A percentile compares a stretch with the other conserved stretches of the same genome.
Conservation (phyloP, 2,888 invertebrate species). For the Tenthredo amoena region DNA sequence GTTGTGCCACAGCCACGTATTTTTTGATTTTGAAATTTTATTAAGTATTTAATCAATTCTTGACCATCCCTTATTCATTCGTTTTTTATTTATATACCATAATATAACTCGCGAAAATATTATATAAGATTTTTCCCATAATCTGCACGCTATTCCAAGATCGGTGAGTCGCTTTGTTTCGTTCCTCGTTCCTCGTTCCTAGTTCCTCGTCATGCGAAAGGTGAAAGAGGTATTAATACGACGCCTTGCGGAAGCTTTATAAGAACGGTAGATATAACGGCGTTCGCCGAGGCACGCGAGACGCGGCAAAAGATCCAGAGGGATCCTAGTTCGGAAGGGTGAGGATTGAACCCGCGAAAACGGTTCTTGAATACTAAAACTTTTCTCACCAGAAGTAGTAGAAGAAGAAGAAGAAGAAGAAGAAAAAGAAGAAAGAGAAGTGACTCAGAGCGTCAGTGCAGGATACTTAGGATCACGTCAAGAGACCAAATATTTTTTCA, state of each 20-base stretch:
- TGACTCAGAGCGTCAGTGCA: background rate
- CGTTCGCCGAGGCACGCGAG: conserved; percentile 42
- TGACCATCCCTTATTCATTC: background rate
- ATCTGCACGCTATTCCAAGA: background rate
- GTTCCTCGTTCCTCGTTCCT: background rate
- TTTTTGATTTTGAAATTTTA: background rate
- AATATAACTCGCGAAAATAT: background rate
- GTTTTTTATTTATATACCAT: background rate
- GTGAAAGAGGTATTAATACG: conserved; percentile 47
- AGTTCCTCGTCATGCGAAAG: conserved; percentile 29
- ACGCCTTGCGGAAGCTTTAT: conserved; percentile 19
- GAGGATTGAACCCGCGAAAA: conserved; percentile 65
- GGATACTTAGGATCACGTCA: conserved; percentile 38
- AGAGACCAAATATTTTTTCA: conserved; percentile 44
- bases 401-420: background rate
- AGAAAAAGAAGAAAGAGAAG: background rate
- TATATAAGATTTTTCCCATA: background rate
- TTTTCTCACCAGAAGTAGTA: conserved; percentile 8
- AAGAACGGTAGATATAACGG: conserved; percentile 11
- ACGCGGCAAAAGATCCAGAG: conserved; percentile 26
- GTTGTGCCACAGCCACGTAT: background rate
- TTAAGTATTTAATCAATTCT: conserved; percentile 1
- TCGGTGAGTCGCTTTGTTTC: conserved; percentile 3
- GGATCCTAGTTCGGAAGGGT: conserved; percentile 4
- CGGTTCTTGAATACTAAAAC: conserved; percentile 66